A percentile compares a stretch with the other conserved stretches of the same genome.
Evolutionary conservation across 2,113 vertebrate genomes (phyloP).

Genomic region (Caranx melampygus): DNA sequence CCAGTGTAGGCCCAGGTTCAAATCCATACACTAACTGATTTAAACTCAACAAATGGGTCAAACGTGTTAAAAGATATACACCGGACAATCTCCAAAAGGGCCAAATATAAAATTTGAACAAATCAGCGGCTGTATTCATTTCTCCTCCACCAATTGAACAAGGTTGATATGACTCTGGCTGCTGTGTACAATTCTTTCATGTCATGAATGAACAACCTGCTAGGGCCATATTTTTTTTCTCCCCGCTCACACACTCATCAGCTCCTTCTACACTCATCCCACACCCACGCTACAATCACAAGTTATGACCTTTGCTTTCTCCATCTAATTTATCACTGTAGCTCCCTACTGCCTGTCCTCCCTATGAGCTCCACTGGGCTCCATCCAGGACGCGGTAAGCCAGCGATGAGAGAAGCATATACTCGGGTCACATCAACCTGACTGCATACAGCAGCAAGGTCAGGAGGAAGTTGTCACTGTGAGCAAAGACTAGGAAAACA

Average conservation of each 20-base stretch:
- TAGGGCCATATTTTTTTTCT: constrained; percentile 58
- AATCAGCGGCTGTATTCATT: constrained; percentile 62
- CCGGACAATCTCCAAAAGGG: constrained; percentile 56
- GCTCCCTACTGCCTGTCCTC: constrained; percentile 77
- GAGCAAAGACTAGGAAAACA: constrained; percentile 27
- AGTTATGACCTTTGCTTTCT: constrained; percentile 80
- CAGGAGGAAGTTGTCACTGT: constrained; percentile 59
- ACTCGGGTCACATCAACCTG: constrained; percentile 82
- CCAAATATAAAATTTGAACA: constrained; percentile 69
- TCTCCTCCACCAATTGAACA: constrained; percentile 43
- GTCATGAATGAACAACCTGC: constrained; percentile 68
- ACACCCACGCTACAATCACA: constrained; percentile 81
- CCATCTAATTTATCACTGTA: constrained; percentile 78
- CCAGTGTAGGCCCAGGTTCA: constrained; percentile 72
- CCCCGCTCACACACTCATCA: constrained; percentile 71
- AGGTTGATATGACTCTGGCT: constrained; percentile 56
- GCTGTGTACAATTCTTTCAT: constrained; percentile 51
- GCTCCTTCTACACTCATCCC: constrained; percentile 72
- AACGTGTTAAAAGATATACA: constrained; percentile 64
- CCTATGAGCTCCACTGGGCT: constrained; percentile 68
- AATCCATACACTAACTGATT: constrained; percentile 76
- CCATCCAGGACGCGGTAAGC: constrained; percentile 60
- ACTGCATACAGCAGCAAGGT: constrained; percentile 70
- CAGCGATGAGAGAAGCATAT: constrained; percentile 55
- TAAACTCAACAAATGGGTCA: constrained; percentile 69